Conservation (phyloP, 2,797 vertebrate genomes). For the Phalanger gymnotis region DNA sequence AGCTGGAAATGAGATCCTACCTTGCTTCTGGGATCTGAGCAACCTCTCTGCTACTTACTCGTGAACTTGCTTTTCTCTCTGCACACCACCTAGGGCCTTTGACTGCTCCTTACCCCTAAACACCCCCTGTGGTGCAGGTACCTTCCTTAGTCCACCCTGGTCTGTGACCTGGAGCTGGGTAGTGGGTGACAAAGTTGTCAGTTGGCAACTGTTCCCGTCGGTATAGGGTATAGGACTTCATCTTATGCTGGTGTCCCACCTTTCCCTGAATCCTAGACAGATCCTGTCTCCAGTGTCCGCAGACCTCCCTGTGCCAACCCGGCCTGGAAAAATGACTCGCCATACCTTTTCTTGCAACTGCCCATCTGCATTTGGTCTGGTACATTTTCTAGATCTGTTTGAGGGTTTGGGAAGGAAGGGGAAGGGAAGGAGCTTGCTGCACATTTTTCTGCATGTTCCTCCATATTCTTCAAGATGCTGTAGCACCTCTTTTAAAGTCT, state of each 20-base stretch:
- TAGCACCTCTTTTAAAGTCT: neutral
- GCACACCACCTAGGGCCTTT: neutral
- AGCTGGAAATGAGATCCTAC: neutral
- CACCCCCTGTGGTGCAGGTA: neutral
- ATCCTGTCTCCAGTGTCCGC: neutral
- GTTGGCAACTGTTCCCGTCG: neutral
- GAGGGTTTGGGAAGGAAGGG: neutral
- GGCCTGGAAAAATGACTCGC: neutral
- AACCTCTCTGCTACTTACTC: neutral
- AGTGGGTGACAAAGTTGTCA: neutral
- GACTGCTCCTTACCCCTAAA: neutral
- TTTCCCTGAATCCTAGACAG: neutral
- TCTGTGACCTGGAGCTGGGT: neutral
- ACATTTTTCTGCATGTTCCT: neutral
- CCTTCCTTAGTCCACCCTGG: neutral
- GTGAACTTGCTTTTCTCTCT: neutral
- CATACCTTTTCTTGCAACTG: neutral
- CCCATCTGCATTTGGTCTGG: neutral
- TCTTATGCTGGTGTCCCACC: neutral
- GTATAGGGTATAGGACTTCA: neutral
- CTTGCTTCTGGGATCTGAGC: neutral
- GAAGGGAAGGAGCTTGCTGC: neutral
- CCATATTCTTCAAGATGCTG: neutral
- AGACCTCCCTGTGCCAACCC: neutral
- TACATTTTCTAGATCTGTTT: neutral